Evolutionary conservation across 2,888 invertebrate genomes (phyloP).

Genomic region (Noctua fimbriata): DNA sequence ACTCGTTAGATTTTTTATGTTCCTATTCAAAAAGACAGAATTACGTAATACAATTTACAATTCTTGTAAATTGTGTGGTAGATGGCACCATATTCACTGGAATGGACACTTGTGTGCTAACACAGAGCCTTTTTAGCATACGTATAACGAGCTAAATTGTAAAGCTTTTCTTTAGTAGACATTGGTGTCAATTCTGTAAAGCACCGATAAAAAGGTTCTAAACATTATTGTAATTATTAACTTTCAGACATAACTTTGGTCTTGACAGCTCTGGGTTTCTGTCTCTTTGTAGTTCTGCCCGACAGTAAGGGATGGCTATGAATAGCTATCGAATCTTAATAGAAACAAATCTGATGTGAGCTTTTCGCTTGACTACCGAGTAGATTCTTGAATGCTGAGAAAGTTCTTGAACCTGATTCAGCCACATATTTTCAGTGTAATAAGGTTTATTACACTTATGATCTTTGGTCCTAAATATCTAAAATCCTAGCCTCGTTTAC

Average conservation of each 20-base stretch:
- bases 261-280: not conserved
- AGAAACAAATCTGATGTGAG: not conserved
- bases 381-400: not conserved
- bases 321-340: not conserved
- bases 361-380: not conserved
- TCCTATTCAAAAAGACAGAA: conserved; percentile 43
- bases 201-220: conserved; percentile 4
- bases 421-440: not conserved
- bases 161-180: conserved; percentile 18
- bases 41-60: conserved; percentile 31
- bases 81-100: conserved; percentile 38
- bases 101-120: conserved; percentile 34
- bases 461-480: not conserved
- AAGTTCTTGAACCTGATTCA: not conserved
- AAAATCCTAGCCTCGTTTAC: conserved; percentile 10
- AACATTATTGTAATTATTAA: not conserved
- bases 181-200: conserved; percentile 29
- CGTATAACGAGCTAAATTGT: conserved; percentile 18
- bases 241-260: not conserved
- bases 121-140: conserved; percentile 24
- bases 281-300: conserved; percentile 1
- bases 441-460: not conserved
- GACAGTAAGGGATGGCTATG: not conserved
- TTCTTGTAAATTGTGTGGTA: conserved; percentile 39
- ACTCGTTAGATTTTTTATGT: conserved; percentile 50